Evolutionary conservation across 2,888 invertebrate species (phyloP), one percentile per base, ranked within the genome.

Genomic region (Tenthredo scrophulariae): DNA sequence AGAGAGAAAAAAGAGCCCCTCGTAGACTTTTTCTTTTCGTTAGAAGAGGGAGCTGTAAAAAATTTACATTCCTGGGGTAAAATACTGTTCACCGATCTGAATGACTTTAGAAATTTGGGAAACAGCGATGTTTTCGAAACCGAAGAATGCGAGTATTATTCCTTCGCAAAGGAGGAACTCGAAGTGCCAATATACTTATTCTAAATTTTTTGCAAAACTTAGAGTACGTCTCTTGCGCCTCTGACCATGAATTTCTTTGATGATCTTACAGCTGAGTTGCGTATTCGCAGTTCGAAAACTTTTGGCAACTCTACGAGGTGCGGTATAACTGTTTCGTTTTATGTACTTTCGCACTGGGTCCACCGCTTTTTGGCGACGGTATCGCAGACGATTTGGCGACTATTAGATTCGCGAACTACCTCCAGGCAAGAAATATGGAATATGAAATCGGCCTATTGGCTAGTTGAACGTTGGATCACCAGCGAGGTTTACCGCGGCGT

Each of bases 381-480:
- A 62, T 65, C 54, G 77, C 4, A 80, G 80, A 80, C 80, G 80
- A 80, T 80, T 80, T 22, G 80, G 80, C 80, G 80, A 80, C 80
- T 80, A 9, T 6, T n/a, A 74, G 10, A 13, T n/a, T 74, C 43
- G 29, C 65, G 33, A 15, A 67, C 18, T 74, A 43, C 72, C n/a
- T 54, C 7, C 10, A 74, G 22, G 40, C 40, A 26, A 43, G 22
- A 26, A 37, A n/a, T 54, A 54, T 54, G 54, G n/a, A 40, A 43
- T 74, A n/a, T n/a, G 15, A n/a, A 74, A 29, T 43, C 22, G n/a
- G 7, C 72, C 26, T 37, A 43, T 74, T 74, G 43, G 43, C 22
- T 43, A 18, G 40, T 43, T n/a, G 10, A 43, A 74, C 43, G n/a
- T 74, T 43, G 72, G 43, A 43, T 74, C 72, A 74, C 26, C 62